Evolutionary conservation across 2,888 invertebrate species (phyloP).

Genomic region (Hypsopygia costalis): DNA sequence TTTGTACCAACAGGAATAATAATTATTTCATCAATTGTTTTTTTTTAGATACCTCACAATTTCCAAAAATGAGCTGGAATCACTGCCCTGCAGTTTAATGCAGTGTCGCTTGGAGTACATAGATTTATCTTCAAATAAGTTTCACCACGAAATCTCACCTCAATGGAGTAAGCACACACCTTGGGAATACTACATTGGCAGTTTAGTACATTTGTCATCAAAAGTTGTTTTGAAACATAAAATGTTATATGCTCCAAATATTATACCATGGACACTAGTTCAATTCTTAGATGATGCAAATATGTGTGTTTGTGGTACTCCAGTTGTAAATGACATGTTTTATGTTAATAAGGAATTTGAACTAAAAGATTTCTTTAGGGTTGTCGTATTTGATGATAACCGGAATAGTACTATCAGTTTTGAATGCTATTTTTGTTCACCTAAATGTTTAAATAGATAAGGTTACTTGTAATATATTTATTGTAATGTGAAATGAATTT

Average conservation of each 20-base stretch:
- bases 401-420: constrained; percentile 63
- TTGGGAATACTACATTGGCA: constrained; percentile 66
- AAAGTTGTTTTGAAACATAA: constrained; percentile 74
- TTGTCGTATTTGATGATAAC: constrained; percentile 54
- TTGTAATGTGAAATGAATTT: not conserved
- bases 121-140: constrained; percentile 81
- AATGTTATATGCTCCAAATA: constrained; percentile 75
- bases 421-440: constrained; percentile 83
- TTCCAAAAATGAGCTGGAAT: constrained; percentile 73
- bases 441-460: constrained; percentile 58
- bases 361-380: constrained; percentile 56
- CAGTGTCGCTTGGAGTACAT: constrained; percentile 75
- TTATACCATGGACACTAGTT: constrained; percentile 81
- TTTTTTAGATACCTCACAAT: constrained; percentile 74
- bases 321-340: constrained; percentile 53
- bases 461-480: constrained; percentile 5
- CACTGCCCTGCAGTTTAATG: constrained; percentile 82
- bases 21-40: too few species aligned
- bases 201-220: constrained; percentile 77
- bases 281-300: constrained; percentile 81
- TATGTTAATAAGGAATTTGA: constrained; percentile 51
- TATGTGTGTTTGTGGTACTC: constrained; percentile 82
- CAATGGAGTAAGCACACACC: constrained; percentile 25
- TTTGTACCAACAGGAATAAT: too few species aligned
- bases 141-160: constrained; percentile 35